Percentiles rank a stretch among this genome's conserved stretches.
Conservation (phyloP, 2,888 invertebrate species). For the Yponomeuta evonymella region DNA sequence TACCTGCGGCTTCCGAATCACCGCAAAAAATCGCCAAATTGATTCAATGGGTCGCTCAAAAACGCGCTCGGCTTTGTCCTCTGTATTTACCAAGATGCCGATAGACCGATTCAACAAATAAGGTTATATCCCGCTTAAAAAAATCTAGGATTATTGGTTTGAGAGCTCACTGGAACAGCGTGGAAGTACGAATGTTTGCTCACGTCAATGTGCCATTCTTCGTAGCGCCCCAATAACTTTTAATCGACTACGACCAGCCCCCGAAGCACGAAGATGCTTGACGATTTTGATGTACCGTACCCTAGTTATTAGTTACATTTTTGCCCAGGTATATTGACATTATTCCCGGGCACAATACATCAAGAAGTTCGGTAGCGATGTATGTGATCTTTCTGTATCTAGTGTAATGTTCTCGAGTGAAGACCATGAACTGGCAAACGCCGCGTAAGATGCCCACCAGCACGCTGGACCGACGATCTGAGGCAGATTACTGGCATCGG, state of each 20-base stretch:
- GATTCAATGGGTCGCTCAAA: slow-evolving; percentile 60
- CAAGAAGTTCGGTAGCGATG: too few species aligned
- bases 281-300: too few species aligned
- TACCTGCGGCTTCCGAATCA: slow-evolving; percentile 75
- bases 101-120: slow-evolving; percentile 57
- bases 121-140: slow-evolving; percentile 65
- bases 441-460: too few species aligned
- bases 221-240: slow-evolving; percentile 28
- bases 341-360: too few species aligned
- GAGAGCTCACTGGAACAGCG: slow-evolving; percentile 5
- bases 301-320: too few species aligned
- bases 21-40: slow-evolving; percentile 63
- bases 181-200: background rate
- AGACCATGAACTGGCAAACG: too few species aligned
- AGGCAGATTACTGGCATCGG: too few species aligned
- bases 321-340: too few species aligned
- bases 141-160: slow-evolving; percentile 58
- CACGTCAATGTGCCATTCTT: background rate
- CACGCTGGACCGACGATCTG: too few species aligned
- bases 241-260: slow-evolving; percentile 54
- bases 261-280: too few species aligned
- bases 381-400: too few species aligned
- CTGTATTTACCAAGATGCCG: slow-evolving; percentile 61
- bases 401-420: too few species aligned
- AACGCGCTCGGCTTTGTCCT: slow-evolving; percentile 57